Evolutionary conservation across 2,797 vertebrate species (phyloP).

Genomic region (Platyrinchus mystaceus): DNA sequence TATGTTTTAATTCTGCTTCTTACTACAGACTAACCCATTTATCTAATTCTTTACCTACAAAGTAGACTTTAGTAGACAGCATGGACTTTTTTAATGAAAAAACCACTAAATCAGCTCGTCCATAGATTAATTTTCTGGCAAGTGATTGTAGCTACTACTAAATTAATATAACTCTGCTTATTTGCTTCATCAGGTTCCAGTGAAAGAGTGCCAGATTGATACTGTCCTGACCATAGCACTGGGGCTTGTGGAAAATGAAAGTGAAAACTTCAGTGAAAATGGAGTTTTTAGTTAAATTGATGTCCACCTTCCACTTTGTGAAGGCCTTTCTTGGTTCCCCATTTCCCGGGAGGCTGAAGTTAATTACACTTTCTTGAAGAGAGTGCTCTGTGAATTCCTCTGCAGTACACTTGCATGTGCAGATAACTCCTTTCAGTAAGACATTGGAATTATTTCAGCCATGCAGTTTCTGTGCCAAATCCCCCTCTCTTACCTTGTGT

Average conservation of each 20-base stretch:
- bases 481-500: not conserved
- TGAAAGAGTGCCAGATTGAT: not conserved
- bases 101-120: not conserved
- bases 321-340: not conserved
- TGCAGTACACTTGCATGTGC: not conserved
- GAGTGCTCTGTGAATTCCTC: not conserved
- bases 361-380: not conserved
- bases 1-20: not conserved
- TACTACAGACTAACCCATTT: not conserved
- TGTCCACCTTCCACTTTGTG: not conserved
- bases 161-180: not conserved
- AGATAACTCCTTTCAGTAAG: slow-evolving; percentile 29
- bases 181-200: not conserved
- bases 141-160: not conserved
- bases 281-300: not conserved
- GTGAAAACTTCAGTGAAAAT: not conserved
- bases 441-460: not conserved
- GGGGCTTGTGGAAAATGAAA: not conserved
- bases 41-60: not conserved
- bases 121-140: not conserved
- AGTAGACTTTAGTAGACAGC: not conserved
- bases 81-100: not conserved
- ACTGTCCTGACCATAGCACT: not conserved
- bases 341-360: not conserved
- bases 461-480: not conserved